Evolutionary conservation across 92 coral and sea anemone genomes (phyloP).

Genomic region (Muricea muricata): DNA sequence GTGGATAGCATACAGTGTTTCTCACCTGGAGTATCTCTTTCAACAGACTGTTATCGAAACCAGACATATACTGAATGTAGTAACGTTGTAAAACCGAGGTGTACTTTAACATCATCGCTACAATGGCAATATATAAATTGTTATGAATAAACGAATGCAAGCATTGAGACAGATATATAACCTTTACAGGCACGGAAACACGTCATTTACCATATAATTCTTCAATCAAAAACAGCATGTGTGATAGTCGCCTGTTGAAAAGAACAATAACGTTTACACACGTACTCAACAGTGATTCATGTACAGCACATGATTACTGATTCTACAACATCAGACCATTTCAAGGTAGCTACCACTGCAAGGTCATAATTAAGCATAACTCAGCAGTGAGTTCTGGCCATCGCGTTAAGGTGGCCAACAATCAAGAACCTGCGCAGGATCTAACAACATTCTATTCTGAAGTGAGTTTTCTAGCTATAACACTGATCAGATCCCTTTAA

Average conservation of each 20-base stretch:
- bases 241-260: constrained; percentile 74
- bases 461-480: too few relatives aligned
- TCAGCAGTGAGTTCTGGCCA: background rate
- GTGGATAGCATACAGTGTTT: too few relatives aligned
- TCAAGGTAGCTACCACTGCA: too few relatives aligned
- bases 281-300: background rate
- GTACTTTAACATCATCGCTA: constrained; percentile 93
- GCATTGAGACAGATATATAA: background rate
- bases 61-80: constrained; percentile 89
- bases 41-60: constrained; percentile 86
- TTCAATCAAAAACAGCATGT: constrained; percentile 83
- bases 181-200: background rate
- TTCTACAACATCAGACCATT: too few relatives aligned
- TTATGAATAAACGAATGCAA: background rate
- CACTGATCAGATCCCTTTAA: too few relatives aligned
- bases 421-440: too few relatives aligned
- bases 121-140: background rate
- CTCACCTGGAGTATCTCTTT: constrained; percentile 92
- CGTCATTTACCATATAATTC: constrained; percentile 79
- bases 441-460: too few relatives aligned
- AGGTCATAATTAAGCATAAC: too few relatives aligned
- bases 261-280: background rate
- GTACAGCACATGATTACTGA: background rate
- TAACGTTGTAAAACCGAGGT: constrained; percentile 92
- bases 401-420: background rate